phyloP scores from a whole-genome alignment of 1,140 invertebrate genomes.

The Hesperophylax magnus region DNA sequence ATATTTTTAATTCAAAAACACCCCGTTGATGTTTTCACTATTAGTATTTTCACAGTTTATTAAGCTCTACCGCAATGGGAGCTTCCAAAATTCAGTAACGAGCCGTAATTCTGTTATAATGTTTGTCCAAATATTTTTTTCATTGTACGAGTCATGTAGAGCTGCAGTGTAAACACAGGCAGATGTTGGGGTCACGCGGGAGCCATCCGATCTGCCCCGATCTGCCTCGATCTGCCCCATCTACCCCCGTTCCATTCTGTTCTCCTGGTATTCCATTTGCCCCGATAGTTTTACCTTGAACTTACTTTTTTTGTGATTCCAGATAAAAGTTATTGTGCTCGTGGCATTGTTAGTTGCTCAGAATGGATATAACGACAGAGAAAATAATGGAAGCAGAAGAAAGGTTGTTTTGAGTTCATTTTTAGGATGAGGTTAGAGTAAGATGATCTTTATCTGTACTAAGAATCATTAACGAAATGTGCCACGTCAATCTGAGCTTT shows the following conservation, averaged over 20 bases:
- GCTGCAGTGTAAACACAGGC: slow-evolving; percentile 54
- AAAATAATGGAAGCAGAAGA: slow-evolving; percentile 7
- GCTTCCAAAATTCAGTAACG: slow-evolving; percentile 14
- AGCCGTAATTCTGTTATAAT: slow-evolving; percentile 50
- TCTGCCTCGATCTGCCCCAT: neutral
- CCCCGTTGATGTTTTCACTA: too few species aligned
- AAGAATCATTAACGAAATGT: slow-evolving; percentile 13
- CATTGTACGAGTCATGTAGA: slow-evolving; percentile 48
- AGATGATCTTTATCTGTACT: slow-evolving; percentile 1
- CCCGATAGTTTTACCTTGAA: slow-evolving; percentile 27
- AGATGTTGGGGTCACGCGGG: slow-evolving; percentile 46
- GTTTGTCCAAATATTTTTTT: slow-evolving; percentile 56
- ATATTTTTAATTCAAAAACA: too few species aligned
- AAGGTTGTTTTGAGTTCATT: slow-evolving; percentile 39
- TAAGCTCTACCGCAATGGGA: slow-evolving; percentile 11
- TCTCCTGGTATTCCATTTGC: slow-evolving; percentile 28
- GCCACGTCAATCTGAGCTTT: neutral
- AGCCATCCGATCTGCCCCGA: slow-evolving; percentile 4
- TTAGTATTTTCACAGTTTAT: too few species aligned
- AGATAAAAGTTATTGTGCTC: slow-evolving; percentile 30
- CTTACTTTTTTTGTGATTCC: slow-evolving; percentile 28
- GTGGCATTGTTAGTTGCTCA: slow-evolving; percentile 7
- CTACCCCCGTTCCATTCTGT: slow-evolving; percentile 18
- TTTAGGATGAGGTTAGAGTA: slow-evolving; percentile 16
- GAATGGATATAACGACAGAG: slow-evolving; percentile 2